Conservation (phyloP, 2,888 invertebrate genomes). For the Aphodius sticticus region DNA sequence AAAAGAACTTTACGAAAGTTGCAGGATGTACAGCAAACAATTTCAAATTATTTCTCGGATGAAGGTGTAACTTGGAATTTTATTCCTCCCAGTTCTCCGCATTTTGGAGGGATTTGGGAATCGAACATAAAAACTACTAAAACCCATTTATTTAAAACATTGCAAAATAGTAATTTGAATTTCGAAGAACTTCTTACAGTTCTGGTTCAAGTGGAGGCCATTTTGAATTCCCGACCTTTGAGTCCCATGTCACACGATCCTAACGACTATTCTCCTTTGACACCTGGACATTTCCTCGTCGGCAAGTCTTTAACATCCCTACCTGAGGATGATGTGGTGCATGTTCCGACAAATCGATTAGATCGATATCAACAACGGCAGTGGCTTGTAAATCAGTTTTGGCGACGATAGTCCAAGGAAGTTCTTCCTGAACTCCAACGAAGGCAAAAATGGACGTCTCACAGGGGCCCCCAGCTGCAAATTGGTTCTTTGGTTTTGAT, state of each 20-base stretch:
- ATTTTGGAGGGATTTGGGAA: constrained; percentile 7
- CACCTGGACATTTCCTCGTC: constrained; percentile 10
- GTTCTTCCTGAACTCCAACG: constrained; percentile 5
- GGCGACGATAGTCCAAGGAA: constrained; percentile 7
- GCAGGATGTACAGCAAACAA: constrained; percentile 7
- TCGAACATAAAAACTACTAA: background rate
- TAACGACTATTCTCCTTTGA: constrained; percentile 9
- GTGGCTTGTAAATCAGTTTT: background rate
- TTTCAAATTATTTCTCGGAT: constrained; percentile 9
- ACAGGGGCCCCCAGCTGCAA: background rate
- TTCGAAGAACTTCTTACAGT: background rate
- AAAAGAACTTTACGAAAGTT: background rate
- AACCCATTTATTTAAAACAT: background rate
- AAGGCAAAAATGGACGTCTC: background rate
- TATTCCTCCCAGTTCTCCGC: background rate
- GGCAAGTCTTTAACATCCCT: background rate
- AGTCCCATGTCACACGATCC: constrained; percentile 8
- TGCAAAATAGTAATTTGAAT: no score
- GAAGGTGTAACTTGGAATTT: constrained; percentile 10
- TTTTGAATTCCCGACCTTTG: constrained; percentile 10
- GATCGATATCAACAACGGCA: constrained; percentile 11
- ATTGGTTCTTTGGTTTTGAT: constrained; percentile 11
- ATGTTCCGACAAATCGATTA: constrained; percentile 6
- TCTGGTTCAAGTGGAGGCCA: background rate
- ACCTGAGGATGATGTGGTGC: background rate